Percentiles rank a stretch among this genome's conserved stretches.
Evolutionary conservation across 2,113 vertebrate genomes (phyloP).

Genomic region (Actenoides lindsayi): DNA sequence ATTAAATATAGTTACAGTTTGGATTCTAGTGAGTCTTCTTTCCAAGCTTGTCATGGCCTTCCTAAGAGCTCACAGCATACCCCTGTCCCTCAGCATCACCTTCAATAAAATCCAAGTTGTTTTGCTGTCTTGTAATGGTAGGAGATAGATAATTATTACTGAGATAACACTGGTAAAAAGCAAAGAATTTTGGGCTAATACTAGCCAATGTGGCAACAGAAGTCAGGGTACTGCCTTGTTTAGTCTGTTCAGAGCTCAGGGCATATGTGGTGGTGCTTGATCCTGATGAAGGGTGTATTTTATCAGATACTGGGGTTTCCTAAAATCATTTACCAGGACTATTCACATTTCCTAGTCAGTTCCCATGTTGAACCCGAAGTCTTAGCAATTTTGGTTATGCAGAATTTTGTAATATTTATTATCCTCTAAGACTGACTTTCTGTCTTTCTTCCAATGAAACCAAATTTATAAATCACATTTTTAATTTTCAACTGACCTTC

Average conservation of each 20-base stretch:
- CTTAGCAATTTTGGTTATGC: neutral
- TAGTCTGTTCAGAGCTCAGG: neutral
- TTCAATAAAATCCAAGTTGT: neutral
- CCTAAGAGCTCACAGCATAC: fast-evolving
- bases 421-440: neutral
- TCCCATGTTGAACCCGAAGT: neutral
- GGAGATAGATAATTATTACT: neutral
- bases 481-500: neutral
- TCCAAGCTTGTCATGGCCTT: neutral
- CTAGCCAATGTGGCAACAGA: neutral
- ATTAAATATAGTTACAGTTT: neutral
- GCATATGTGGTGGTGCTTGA: neutral
- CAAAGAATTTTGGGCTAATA: neutral
- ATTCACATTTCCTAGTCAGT: neutral
- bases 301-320: neutral
- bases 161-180: neutral
- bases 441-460: neutral
- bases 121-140: neutral
- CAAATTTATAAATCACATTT: neutral
- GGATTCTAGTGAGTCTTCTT: neutral
- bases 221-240: neutral
- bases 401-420: neutral
- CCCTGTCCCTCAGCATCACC: neutral
- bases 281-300: neutral
- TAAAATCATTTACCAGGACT: neutral